Evolutionary conservation across 2,888 invertebrate species (phyloP), one percentile per base, ranked within the genome.

Genomic region (Meloe dianella): DNA sequence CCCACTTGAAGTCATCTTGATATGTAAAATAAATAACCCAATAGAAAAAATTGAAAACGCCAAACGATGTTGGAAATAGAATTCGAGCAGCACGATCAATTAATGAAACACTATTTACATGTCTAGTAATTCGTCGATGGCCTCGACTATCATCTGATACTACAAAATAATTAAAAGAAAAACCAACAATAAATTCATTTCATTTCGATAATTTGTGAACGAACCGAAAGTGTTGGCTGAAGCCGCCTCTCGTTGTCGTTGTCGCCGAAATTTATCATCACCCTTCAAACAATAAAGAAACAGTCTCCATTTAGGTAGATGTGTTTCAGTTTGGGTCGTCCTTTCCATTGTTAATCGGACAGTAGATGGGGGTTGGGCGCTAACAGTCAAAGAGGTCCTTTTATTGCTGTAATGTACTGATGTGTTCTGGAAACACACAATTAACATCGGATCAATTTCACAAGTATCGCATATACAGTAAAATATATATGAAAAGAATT

Each of bases 1-100:
- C 89, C 91, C 91, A 91, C 70, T 90, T 88, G 80, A 91, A 92
- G 79, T 91, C 90, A 70, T 91, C 90, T 77, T 91, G 92, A 68
- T 91, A 91, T 78, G 91, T 90, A 17, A 92, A 92, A 82, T 94
- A 95, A 41, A 91, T 89, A 82, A 94, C 84, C 96, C 97, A 97
- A 83, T 97, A 97, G 79, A 92, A 90, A 62, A 96, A 84, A 82
- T 96, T 97, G 70, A 97, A 90, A 0, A 94, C 83, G 0, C 91
- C 90, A 80, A 97, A 97, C 0, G 94, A 93, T 12, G 93, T 89
- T 2, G 97, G 96, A 80, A 95, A 94, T 59, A 94, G 85, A 59
- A 94, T 85, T 59, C 96, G 86, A 0, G 96, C 92, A 0, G 92
- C 90, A 75, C 91, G 88, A 84, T 95, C 95, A 77, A 95, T 95